Base-by-base conservation (phyloP, 1,140 invertebrate species). In the Philotrypesis tridentata region DNA sequence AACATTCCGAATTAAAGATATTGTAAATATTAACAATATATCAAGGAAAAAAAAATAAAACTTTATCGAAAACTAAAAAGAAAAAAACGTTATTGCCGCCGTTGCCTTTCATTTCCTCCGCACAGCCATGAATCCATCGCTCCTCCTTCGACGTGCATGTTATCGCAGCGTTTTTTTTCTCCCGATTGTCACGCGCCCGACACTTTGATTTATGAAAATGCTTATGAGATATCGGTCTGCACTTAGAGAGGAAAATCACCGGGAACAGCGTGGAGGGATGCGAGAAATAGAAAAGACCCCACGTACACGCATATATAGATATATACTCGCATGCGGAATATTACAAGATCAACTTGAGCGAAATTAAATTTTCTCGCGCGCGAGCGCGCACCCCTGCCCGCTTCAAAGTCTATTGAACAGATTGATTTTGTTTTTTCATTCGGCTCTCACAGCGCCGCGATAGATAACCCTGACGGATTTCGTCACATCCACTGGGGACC, bases 1-100 rank as follows among this genome's bases (percentile, higher is more conserved):
- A 79, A 83, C 74, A 83, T 79, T 78, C 82, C 70, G 82, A 79
- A 83, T 83, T 79, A 79, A 78, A 78, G 79, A 67, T 60, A 79
- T 2, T 83, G 82, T 83, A 83, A 73, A 83, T 83, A 82, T 78
- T 73, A 82, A 68, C 33, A 65, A 74, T 77, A 79, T 75, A 83
- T 79, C 70, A 43, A 83, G 23, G 61, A 29, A 65, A 63, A 65
- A 65, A 60, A 60, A 68, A 83, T 83, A 83, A 83, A 78, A 11
- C 78, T 63, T 76, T 71, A 71, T 71, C 23, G 31, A 75, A 61
- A 74, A 77, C 37, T 61, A 31, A 63, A 71, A 14, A 70, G 12
- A 55, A 55, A n/a, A 4, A 17, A 55, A 7, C 48, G n/a, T 37
- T 37, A 5, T n/a, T 17, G 48, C 2, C 40, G 14, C 43, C 48